phyloP scores from a whole-genome alignment of 1,140 invertebrate species.

The Lordiphosa stackelbergi region DNA sequence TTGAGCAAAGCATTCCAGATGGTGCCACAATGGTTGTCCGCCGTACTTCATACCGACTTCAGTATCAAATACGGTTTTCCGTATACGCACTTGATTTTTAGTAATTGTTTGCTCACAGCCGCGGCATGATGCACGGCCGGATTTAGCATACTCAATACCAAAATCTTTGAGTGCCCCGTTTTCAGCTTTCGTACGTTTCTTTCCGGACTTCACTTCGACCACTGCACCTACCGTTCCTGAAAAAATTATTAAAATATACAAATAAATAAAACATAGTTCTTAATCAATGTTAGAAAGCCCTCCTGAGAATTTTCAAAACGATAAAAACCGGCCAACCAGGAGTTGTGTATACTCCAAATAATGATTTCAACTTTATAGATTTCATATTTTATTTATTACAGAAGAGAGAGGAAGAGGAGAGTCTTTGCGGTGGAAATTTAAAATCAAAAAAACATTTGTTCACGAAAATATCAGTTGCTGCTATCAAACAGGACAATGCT shows the following conservation, averaged over 20 bases:
- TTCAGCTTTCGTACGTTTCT: slow-evolving; percentile 75
- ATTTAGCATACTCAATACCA: slow-evolving; percentile 92
- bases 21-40: slow-evolving; percentile 91
- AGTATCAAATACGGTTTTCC: slow-evolving; percentile 92
- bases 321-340: too few species aligned
- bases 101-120: slow-evolving; percentile 92
- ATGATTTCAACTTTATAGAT: too few species aligned
- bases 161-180: slow-evolving; percentile 82
- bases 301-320: too few species aligned
- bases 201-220: slow-evolving; percentile 56
- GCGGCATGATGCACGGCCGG: slow-evolving; percentile 86
- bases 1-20: slow-evolving; percentile 92
- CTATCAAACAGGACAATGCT: too few species aligned
- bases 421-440: too few species aligned
- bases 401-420: too few species aligned
- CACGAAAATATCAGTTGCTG: too few species aligned
- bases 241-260: background rate
- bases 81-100: slow-evolving; percentile 89
- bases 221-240: slow-evolving; percentile 16
- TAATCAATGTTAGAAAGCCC: too few species aligned
- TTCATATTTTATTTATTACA: too few species aligned
- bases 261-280: too few species aligned
- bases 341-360: too few species aligned
- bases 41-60: slow-evolving; percentile 89
- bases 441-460: too few species aligned